Evolutionary conservation across 2,797 vertebrate genomes (phyloP).

Genomic region (Eulemur mongoz): DNA sequence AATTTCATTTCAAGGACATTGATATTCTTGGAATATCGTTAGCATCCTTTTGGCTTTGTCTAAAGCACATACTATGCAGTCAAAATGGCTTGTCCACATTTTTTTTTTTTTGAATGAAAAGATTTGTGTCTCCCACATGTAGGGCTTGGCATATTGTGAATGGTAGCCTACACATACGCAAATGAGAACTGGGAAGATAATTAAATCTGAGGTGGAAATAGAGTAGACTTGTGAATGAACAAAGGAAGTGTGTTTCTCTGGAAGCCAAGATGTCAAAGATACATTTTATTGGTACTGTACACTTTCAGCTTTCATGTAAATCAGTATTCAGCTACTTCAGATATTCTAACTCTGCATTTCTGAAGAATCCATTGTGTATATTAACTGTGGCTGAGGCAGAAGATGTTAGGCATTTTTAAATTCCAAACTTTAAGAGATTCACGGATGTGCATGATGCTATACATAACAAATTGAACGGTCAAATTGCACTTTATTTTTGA

Average conservation of each 20-base stretch:
- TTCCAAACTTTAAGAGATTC: not conserved
- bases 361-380: slow-evolving; percentile 52
- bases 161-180: slow-evolving; percentile 69
- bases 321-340: slow-evolving; percentile 44
- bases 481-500: slow-evolving; percentile 4
- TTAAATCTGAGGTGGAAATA: slow-evolving; percentile 70
- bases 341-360: slow-evolving; percentile 52
- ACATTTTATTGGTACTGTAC: slow-evolving; percentile 52
- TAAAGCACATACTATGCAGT: not conserved
- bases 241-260: slow-evolving; percentile 63
- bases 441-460: not conserved
- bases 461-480: not conserved
- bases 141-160: slow-evolving; percentile 46
- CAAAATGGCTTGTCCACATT: slow-evolving; percentile 39
- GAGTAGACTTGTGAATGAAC: slow-evolving; percentile 72
- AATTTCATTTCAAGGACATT: slow-evolving; percentile 15
- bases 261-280: slow-evolving; percentile 72
- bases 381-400: not conserved
- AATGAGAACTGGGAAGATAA: slow-evolving; percentile 65
- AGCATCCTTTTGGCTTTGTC: slow-evolving; percentile 42
- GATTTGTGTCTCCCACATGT: slow-evolving; percentile 64
- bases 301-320: slow-evolving; percentile 55
- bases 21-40: not conserved
- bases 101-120: slow-evolving; percentile 55
- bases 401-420: slow-evolving; percentile 23